Base-by-base conservation (phyloP, 2,888 invertebrate genomes). In the Coleophora flavipennella region DNA sequence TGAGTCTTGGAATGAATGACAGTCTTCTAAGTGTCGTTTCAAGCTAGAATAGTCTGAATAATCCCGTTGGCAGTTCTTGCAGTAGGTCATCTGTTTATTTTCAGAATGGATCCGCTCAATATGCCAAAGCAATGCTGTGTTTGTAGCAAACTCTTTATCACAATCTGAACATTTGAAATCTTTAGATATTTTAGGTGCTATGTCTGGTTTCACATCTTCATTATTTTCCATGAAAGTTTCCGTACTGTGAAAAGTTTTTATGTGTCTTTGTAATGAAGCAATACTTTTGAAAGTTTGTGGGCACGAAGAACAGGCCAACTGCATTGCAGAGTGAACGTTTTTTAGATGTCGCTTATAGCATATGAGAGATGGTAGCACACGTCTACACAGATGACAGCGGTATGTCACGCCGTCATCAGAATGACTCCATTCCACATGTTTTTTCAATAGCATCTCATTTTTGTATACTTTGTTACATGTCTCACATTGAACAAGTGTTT, bases 381-480 rank as follows among this genome's bases (percentile, higher is more conserved):
- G 46, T 0, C 55, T 48, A 27, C 66, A 67, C 11, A 54, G 50
- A 0, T 54, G 53, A 35, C 67, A 67, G 32, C 55, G 51, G 39
- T 66, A 63, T 10, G 51, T 40, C 50, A 62, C 49, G 0, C 61
- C 63, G 13, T 64, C 62, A 1, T 13, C 13, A 0, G 64, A 59
- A 35, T 67, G 67, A 2, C 53, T 53, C 59, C 64, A 66, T 39
- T 56, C 59, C 2, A 59, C 51, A 36, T 67, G 67, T 2, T 59
- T 44, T 37, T 63, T 58, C 1, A 67, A 41, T 0, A 67, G 35
- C 55, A 57, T 59, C 3, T 55, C 53, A 0, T 49, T 53, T 48
- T 64, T 65, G 33, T 62, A 66, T 1, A 40, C 42, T 29, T 67
- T 65, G 3, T 48, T 33, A 12, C 67, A 67, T 3, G 52, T 42